Evolutionary conservation across 2,888 invertebrate species (phyloP), one percentile per base, ranked within the genome.

Genomic region (Flexamia atlantica): DNA sequence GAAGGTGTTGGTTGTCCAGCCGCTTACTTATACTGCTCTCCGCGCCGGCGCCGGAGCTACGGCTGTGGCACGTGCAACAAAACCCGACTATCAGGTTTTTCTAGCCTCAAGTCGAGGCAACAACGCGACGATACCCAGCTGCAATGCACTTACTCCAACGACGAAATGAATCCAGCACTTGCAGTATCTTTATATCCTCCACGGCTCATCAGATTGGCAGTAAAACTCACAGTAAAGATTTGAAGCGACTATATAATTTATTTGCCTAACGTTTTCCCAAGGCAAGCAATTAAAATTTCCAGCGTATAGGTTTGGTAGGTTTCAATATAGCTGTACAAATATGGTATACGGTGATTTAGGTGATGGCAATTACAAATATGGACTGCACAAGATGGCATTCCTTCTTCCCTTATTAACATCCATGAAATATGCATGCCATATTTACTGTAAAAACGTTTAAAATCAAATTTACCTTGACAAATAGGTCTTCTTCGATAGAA

Each of bases 31-130:
- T 17, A 17, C 46, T 14, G 46, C 14, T 9, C 46, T 17, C 3
- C 30, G 25, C 68, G 68, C 68, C 9, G 68, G 5, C 30, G 32
- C 46, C 17, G 53, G 4, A 23, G 53, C 53, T 53, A 46, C 46
- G 53, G 23, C 70, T 40, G 40, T 9, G 70, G 70, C 70, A 70
- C 70, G 70, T 70, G 70, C 70, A 70, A 20, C 36, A 3, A n/a
- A 70, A 70, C 70, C 70, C 17, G 70, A 70, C 70, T 40, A 70
- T 70, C 70, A 70, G 70, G 70, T 70, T 70, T 40, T 28, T 64
- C 64, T 64, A 64, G 64, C 64, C 23, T 57, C 57, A 64, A 64
- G 64, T 28, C 64, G 30, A 20, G 23, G 28, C 4, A 30, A 28
- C 64, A 12, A 20, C 57, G 28, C 4, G 64, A 28, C 64, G 25